Evolutionary conservation across 2,113 vertebrate genomes (phyloP), one percentile per base, ranked within the genome.

Genomic region (Colinus virginianus): DNA sequence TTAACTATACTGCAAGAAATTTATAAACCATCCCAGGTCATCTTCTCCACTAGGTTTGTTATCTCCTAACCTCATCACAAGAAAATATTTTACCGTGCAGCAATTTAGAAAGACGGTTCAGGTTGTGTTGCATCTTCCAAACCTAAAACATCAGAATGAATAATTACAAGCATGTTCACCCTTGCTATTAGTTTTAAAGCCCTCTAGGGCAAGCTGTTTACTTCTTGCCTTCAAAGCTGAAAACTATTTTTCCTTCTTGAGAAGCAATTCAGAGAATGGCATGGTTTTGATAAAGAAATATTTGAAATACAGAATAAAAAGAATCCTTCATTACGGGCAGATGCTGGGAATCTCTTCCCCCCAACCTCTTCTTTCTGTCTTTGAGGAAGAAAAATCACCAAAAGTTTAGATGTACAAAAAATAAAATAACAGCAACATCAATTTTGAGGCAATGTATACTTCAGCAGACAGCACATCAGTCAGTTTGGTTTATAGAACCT

Each of bases 391-490:
- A 21, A 93, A 83, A 96, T 91, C 0, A 0, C 72, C 78, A 45
- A 58, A 94, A 95, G 82, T 96, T 94, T 88, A 93, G 69, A 93
- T 76, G 84, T 61, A 88, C 55, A 87, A 93, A 91, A 76, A 94
- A 93, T 87, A 93, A 92, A 86, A 87, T 68, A 95, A 70, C 87
- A 92, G 84, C 82, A 84, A 58, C 95, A 94, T 91, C 91, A 94
- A 91, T 95, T 96, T 75, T 78, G 82, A 91, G 66, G 82, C 61
- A 94, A 93, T 53, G 69, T 91, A 40, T 94, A 94, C 88, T 93
- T 90, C 90, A 95, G 91, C 53, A 95, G 94, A 95, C 76, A 94
- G 90, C 82, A 96, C 77, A 96, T 96, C 90, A 90, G 61, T 94
- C 85, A 93, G 82, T 90, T 91, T 94, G 91, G 82, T 88, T 95